Conservation (phyloP, 2,888 invertebrate species). For the Tachina lurida region DNA sequence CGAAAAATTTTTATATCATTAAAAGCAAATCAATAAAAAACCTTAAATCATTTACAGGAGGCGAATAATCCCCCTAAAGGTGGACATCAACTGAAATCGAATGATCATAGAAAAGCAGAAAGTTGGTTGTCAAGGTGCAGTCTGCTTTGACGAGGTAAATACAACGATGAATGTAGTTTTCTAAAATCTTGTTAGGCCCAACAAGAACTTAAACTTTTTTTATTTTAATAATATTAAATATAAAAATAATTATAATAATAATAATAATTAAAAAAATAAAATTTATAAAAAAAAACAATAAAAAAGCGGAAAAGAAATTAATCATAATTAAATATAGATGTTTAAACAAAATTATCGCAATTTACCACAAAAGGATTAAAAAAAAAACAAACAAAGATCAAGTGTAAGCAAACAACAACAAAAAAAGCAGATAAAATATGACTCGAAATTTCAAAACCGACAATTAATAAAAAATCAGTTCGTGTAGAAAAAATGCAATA, state of each 20-base stretch:
- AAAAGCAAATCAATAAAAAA: conserved; percentile 38
- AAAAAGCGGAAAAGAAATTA: conserved; percentile 63
- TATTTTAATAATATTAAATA: conserved; percentile 72
- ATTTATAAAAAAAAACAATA: conserved; percentile 64
- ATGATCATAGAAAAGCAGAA: conserved; percentile 91
- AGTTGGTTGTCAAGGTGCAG: conserved; percentile 94
- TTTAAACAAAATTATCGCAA: conserved; percentile 67
- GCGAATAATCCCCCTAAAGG: conserved; percentile 94
- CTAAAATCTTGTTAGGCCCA: conserved; percentile 80
- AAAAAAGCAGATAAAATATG: conserved; percentile 55
- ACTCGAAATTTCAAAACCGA: conserved; percentile 28
- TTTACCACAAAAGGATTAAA: conserved; percentile 65
- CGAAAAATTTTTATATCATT: conserved; percentile 11
- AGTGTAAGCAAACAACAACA: conserved; percentile 43
- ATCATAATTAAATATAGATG: conserved; percentile 70
- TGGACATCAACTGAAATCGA: conserved; percentile 90
- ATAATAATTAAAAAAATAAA: conserved; percentile 70
- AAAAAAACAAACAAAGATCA: conserved; percentile 22
- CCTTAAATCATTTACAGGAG: conserved; percentile 85
- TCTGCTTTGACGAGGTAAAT: conserved; percentile 90
- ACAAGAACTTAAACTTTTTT: conserved; percentile 73
- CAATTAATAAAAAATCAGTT: conserved; percentile 46
- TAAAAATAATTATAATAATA: conserved; percentile 69
- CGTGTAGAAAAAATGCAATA: conserved; percentile 17
- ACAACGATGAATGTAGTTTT: conserved; percentile 78